Percentiles rank a stretch among this genome's conserved stretches.
phyloP scores from a whole-genome alignment of 2,888 invertebrate species.

The Calameuta idolon region DNA sequence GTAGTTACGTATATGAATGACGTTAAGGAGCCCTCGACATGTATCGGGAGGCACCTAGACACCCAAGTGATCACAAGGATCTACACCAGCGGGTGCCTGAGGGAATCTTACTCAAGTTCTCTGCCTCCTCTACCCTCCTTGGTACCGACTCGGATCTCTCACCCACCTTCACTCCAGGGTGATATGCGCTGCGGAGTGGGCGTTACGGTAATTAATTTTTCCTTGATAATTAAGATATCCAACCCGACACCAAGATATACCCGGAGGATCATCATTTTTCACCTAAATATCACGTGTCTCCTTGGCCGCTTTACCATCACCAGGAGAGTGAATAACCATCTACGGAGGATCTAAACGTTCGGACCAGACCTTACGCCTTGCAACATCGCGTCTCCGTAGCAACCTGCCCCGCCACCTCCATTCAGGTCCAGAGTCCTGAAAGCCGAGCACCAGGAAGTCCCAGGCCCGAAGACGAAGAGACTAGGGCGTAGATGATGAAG shows the following conservation, averaged over 20 bases:
- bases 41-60: not conserved
- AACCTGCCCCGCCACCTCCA: not conserved
- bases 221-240: constrained; percentile 60
- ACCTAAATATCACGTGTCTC: constrained; percentile 33
- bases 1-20: not conserved
- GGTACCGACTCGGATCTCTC: constrained; percentile 21
- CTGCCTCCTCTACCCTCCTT: not conserved
- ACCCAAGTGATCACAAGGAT: not conserved
- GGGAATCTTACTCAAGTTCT: not conserved
- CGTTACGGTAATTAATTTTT: constrained; percentile 60
- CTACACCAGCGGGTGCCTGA: not conserved
- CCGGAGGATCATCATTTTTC: constrained; percentile 51
- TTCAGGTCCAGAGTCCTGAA: not conserved
- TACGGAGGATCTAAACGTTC: not conserved
- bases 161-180: constrained; percentile 18
- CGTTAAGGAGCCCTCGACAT: not conserved
- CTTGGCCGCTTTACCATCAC: not conserved
- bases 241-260: constrained; percentile 41
- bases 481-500: constrained; percentile 10
- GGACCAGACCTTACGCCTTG: not conserved
- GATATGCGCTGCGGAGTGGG: constrained; percentile 38
- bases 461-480: not conserved
- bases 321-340: not conserved
- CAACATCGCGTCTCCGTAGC: not conserved
- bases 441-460: not conserved